phyloP scores from a whole-genome alignment of 1,140 invertebrate species.

The Bilobella aurantiaca region DNA sequence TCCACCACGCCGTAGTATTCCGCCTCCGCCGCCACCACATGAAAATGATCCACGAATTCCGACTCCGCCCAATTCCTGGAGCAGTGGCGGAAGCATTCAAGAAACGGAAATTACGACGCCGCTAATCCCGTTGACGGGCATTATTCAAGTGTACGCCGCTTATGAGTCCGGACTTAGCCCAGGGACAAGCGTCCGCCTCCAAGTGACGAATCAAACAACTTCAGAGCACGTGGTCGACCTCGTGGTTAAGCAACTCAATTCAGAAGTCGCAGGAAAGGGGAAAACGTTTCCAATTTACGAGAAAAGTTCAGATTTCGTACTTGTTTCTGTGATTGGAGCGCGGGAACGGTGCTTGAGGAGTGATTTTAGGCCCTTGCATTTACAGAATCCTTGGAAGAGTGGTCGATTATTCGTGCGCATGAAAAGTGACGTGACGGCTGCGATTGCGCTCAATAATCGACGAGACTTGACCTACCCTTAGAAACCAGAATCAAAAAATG shows the following conservation, averaged over 20 bases:
- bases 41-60: background rate
- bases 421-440: conserved; percentile 75
- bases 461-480: conserved; percentile 38
- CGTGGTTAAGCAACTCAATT: conserved; percentile 21
- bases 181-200: conserved; percentile 82
- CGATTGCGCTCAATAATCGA: conserved; percentile 57
- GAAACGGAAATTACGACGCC: background rate
- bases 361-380: conserved; percentile 79
- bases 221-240: conserved; percentile 62
- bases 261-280: conserved; percentile 14
- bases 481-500: background rate
- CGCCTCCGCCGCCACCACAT: conserved; percentile 9
- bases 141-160: conserved; percentile 69
- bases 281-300: conserved; percentile 26
- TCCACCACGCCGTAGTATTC: conserved; percentile 12
- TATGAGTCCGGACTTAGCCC: conserved; percentile 85
- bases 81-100: background rate
- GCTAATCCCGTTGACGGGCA: background rate
- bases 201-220: conserved; percentile 79
- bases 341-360: conserved; percentile 80
- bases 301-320: conserved; percentile 62
- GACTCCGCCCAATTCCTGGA: background rate
- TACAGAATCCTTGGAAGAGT: conserved; percentile 91
- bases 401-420: conserved; percentile 80
- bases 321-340: conserved; percentile 87